Base-by-base conservation (phyloP, 2,113 vertebrate species). In the Chaetura pelagica region DNA sequence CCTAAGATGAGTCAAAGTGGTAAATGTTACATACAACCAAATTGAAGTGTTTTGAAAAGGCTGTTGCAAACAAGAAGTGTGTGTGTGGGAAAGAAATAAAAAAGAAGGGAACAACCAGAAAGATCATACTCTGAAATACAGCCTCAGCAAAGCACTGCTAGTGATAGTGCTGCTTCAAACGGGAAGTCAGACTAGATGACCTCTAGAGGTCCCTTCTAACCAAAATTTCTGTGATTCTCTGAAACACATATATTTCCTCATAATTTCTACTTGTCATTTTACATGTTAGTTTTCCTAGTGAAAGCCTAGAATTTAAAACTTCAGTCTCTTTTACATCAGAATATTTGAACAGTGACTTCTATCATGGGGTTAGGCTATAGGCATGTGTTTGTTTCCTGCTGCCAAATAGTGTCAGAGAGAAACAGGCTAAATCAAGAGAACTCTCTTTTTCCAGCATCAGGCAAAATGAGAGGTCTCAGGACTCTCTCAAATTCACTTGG, bases 181-280 rank as follows among this genome's bases (percentile, higher is more conserved):
- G 74, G 58, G 38, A 89, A 93, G 62, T 91, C 72, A 0, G 83
- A 68, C 46, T 67, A 51, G 79, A 80, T 74, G 83, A 94, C 95
- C 96, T 97, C 95, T 96, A 96, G 94, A 91, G 94, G 96, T 96
- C 95, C 96, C 89, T 95, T 97, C 61, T 96, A 92, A 90, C 92
- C 80, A 95, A 97, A 97, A 95, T 88, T 96, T 96, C 75, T 93
- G 5, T 74, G 68, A 74, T 69, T 77, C 63, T 1, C 4, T 46
- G 75, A 88, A 38, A 81, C 51, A 51, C 58, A 71, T 44, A 83
- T 4, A 5, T 93, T 91, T 92, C 26, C 67, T 63, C 35, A 55
- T 54, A 0, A 52, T 74, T 93, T 85, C 42, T 91, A 74, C 55
- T 68, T 93, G 63, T 55, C 26, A 80, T 67, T 81, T 72, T 52